phyloP scores from a whole-genome alignment of 1,140 invertebrate genomes.

The Hyposmocoma kahamanoa region DNA sequence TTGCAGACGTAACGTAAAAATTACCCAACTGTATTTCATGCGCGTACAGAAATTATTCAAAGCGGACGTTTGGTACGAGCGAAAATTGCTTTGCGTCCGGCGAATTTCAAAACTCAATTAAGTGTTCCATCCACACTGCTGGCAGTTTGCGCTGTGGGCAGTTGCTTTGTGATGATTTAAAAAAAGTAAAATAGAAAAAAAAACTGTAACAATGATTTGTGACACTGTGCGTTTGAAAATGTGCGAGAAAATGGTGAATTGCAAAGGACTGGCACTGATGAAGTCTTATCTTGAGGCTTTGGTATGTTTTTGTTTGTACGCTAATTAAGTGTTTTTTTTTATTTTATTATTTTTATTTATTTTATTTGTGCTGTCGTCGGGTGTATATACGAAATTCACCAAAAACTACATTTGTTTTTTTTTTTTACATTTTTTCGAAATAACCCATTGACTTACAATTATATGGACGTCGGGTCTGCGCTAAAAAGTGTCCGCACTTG shows the following conservation, averaged over 20 bases:
- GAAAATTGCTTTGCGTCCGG: slow-evolving; percentile 52
- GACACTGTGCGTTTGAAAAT: slow-evolving; percentile 48
- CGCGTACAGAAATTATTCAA: neutral
- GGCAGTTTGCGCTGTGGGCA: slow-evolving; percentile 23
- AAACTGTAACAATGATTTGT: slow-evolving; percentile 39
- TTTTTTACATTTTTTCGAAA: too few relatives aligned
- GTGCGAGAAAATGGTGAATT: slow-evolving; percentile 56
- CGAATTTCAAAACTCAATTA: slow-evolving; percentile 51
- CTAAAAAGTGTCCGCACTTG: too few relatives aligned
- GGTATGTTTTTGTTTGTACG: slow-evolving; percentile 30
- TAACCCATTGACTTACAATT: too few relatives aligned
- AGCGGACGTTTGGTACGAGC: slow-evolving; percentile 10
- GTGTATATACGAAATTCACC: too few relatives aligned
- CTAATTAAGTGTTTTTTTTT: too few relatives aligned
- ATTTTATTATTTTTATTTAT: too few relatives aligned
- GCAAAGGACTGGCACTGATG: slow-evolving; percentile 50
- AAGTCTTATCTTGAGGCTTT: slow-evolving; percentile 47
- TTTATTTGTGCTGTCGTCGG: too few relatives aligned
- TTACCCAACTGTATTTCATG: neutral
- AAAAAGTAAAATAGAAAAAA: slow-evolving; percentile 12
- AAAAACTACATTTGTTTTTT: too few relatives aligned
- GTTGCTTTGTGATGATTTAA: slow-evolving; percentile 22
- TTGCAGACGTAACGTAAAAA: neutral
- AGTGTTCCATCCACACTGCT: slow-evolving; percentile 26
- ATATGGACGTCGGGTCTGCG: too few relatives aligned